Percentiles rank a stretch among this genome's conserved stretches.
These are phyloP conservation scores for Eledone cirrhosa DNA, from an alignment of 2,888 invertebrate genomes.

Conservation along the genomic window DNA sequence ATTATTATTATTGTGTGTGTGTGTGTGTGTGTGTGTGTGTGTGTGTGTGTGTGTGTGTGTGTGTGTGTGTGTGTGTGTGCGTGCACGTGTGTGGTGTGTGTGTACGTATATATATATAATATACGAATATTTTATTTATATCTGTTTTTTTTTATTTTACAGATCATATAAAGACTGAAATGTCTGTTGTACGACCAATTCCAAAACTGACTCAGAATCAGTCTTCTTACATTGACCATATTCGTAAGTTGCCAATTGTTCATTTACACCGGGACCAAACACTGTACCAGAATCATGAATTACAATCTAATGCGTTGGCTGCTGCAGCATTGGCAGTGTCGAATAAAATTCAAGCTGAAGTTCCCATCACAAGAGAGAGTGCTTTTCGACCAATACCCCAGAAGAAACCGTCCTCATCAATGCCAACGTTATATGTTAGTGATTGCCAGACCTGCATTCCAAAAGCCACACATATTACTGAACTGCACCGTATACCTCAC, in stretches of 20 bases:
- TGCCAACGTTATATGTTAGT: neutral
- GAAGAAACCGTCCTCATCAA: neutral
- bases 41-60: too few relatives aligned
- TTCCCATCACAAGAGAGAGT: constrained; percentile 19
- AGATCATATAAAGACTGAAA: constrained; percentile 17
- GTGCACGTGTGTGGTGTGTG: too few relatives aligned
- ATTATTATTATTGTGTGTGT: too few relatives aligned
- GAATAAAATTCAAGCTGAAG: neutral
- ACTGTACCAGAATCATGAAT: neutral
- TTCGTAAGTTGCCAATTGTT: neutral
- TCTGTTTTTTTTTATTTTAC: neutral
- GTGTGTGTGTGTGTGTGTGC: too few relatives aligned
- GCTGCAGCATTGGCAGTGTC: neutral
- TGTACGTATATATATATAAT: too few relatives aligned
- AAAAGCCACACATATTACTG: neutral
- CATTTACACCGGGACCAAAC: neutral
- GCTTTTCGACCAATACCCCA: constrained; percentile 16
- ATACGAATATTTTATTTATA: too few relatives aligned
- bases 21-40: too few relatives aligned
- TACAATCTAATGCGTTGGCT: neutral
- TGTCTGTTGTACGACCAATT: constrained; percentile 14
- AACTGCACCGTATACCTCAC: neutral
- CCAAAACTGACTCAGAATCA: constrained; percentile 16
- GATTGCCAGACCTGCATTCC: neutral
- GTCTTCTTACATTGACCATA: neutral